A percentile compares a stretch with the other conserved stretches of the same genome.
Conservation (phyloP, 2,888 invertebrate genomes). For the Caenorhabditis sp. region DNA sequence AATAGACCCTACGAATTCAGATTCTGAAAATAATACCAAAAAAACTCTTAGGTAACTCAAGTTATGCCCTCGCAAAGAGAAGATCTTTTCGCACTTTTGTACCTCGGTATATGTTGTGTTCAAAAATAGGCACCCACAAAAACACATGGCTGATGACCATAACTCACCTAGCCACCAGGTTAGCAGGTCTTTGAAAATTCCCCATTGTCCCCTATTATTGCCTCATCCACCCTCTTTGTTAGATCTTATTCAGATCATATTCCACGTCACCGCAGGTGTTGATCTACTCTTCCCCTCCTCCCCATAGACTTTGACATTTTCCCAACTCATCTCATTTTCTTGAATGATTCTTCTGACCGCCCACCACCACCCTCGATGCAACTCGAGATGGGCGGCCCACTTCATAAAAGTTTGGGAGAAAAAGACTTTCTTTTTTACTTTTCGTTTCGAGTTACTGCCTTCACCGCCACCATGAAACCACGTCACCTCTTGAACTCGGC, state of each 20-base stretch:
- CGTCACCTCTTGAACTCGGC: slow-evolving; percentile 41
- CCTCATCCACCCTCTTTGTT: not conserved
- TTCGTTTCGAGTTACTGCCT: slow-evolving; percentile 48
- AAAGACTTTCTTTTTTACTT: slow-evolving; percentile 26
- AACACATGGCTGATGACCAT: too few species aligned
- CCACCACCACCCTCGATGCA: slow-evolving; percentile 46
- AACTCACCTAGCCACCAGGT: too few species aligned
- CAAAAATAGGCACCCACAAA: too few species aligned
- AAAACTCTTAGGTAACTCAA: too few species aligned
- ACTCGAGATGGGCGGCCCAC: slow-evolving; percentile 38
- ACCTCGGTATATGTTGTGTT: too few species aligned
- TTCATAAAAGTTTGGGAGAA: slow-evolving; percentile 37
- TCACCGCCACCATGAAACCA: slow-evolving; percentile 8
- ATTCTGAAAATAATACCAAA: too few species aligned
- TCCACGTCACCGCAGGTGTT: slow-evolving; percentile 23
- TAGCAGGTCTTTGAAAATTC: not conserved
- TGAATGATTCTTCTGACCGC: slow-evolving; percentile 37
- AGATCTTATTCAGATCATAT: slow-evolving; percentile 3
- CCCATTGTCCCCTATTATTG: not conserved
- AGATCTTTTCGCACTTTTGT: too few species aligned
- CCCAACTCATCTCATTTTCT: slow-evolving; percentile 32
- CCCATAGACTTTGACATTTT: slow-evolving; percentile 35
- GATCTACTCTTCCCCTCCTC: slow-evolving; percentile 7
- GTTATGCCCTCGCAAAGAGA: too few species aligned
- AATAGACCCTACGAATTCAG: too few species aligned